Base-by-base conservation (phyloP, 1,140 invertebrate species). In the Drosophila pallidifrons region DNA sequence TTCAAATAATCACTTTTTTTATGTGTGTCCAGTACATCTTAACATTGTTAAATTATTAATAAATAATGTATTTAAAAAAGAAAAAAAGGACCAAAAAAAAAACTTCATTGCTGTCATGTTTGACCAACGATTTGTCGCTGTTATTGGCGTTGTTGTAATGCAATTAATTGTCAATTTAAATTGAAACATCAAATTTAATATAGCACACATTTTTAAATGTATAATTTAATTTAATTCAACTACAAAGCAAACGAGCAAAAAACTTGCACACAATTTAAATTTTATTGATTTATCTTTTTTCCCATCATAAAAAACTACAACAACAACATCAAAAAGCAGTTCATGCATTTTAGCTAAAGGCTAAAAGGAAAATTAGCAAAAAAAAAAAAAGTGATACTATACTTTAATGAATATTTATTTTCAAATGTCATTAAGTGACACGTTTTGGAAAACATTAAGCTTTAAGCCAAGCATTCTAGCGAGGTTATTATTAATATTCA, bases 141-240 rank as follows among this genome's bases (percentile, higher is more conserved):
- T 35, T 66, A 28, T 46, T 55, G n/a, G 13, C 15, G 32, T 82
- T 87, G 61, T 87, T 87, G 80, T 80, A 88, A 88, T 82, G 54
- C 77, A 88, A 87, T 87, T 88, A 87, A 88, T 83, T 88, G 79
- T 71, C 83, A 82, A 75, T 87, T 87, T 87, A 88, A 87, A 88
- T 83, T 82, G 80, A 87, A 80, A 87, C 80, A 87, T 88, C 80
- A 88, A 82, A 87, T 82, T 82, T 87, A 82, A 88, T 87, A 88
- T 80, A 82, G 82, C 20, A 68, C 75, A 72, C 79, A 73, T 87
- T 87, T 82, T 88, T 82, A 82, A 78, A 80, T 88, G 69, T 74
- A 80, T 86, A 82, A 87, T 87, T 78, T 75, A 83, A 87, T 88
- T 88, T 80, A 75, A 82, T 82, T 74, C 79, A 77, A 69, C 75